Base-by-base conservation (phyloP, 2,113 vertebrate species). In the Eira barbara region DNA sequence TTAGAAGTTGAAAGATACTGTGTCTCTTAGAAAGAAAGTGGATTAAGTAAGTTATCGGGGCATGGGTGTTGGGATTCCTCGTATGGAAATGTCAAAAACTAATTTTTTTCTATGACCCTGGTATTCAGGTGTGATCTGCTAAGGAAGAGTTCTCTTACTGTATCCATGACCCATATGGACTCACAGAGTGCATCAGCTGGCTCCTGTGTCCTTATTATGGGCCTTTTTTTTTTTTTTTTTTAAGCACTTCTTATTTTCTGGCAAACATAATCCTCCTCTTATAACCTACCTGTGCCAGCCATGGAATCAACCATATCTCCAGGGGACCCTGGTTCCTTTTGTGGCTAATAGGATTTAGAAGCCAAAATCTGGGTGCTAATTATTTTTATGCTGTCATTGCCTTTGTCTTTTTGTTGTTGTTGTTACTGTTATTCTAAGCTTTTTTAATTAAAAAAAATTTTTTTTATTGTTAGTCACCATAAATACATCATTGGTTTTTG, bases 121-220 rank as follows among this genome's bases (percentile, higher is more conserved):
- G 15, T 92, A 25, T 8, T 52, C 17, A 36, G 5, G 36, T 39
- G 13, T 63, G 71, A 36, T 59, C 52, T 47, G 65, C 3, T n/a
- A 10, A 73, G 69, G 59, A 83, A n/a, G 14, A 47, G 31, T 61
- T 71, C 61, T 34, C 15, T 47, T 21, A 34, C 12, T 10, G 27
- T 31, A 1, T 69, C n/a, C 63, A 0, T 81, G 14, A 27, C 57
- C 18, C 20, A 1, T 18, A 0, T 12, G 20, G 67, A 39, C 59
- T 78, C 3, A 4, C 0, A 42, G 57, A 34, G 36, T 83, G 17
- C 59, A 52, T 59, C n/a, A 6, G 0, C 12, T 7, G 47, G 29
- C 49, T 61, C n/a, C 9, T n/a, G 9, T 31, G 34, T 63, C 10
- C 82, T 31, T 12, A 61, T 57, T 11, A 65, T 3, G 3, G 1